These are phyloP conservation scores for Gymnorhina tibicen DNA, from an alignment of 2,113 vertebrate genomes.

Conservation along the genomic window DNA sequence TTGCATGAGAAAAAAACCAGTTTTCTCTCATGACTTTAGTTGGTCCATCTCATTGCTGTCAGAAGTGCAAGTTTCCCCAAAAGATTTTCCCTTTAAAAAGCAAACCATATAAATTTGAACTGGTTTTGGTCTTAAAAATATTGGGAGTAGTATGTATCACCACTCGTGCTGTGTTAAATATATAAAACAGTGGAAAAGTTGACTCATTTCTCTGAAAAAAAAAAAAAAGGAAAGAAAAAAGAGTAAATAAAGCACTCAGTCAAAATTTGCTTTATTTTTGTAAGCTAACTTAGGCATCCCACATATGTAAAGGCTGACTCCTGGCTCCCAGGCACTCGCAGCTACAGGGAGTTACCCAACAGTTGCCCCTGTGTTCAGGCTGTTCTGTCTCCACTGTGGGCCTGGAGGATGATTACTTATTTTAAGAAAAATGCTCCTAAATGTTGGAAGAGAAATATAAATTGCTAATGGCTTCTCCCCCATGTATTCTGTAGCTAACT, in stretches of 20 bases:
- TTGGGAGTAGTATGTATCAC: background rate
- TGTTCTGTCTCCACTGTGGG: background rate
- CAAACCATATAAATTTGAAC: background rate
- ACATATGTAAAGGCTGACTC: constrained; percentile 2
- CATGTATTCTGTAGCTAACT: background rate
- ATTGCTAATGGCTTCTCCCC: background rate
- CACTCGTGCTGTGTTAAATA: background rate
- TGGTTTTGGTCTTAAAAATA: background rate
- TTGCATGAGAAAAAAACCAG: background rate
- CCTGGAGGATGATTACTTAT: background rate
- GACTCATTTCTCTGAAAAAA: background rate
- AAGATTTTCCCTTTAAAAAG: background rate
- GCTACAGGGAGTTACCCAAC: background rate
- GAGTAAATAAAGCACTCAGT: constrained; percentile 32
- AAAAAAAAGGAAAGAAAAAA: background rate
- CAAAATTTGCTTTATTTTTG: constrained; percentile 34
- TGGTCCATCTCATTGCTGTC: background rate
- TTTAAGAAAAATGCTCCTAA: constrained; percentile 22
- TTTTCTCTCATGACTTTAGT: no score
- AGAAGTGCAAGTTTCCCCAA: background rate
- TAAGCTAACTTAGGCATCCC: constrained; percentile 3
- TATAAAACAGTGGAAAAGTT: background rate
- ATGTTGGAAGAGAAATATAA: background rate
- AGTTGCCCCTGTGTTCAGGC: constrained; percentile 15
- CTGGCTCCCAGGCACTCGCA: background rate